Conservation (phyloP, 1,140 invertebrate genomes). For the Drosophila bifasciata region DNA sequence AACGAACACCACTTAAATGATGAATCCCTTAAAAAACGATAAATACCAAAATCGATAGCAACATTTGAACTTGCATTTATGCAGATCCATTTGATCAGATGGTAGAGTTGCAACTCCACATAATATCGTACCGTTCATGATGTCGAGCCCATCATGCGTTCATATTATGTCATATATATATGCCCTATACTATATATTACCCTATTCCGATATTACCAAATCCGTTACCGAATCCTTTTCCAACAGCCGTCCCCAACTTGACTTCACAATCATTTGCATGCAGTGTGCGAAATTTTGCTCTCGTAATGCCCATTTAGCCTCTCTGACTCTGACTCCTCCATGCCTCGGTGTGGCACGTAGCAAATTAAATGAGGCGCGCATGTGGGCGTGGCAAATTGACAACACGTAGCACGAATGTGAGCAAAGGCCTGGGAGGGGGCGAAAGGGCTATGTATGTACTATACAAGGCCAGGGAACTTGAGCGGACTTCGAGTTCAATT, state of each 20-base stretch:
- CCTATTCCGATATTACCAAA: conserved; percentile 18
- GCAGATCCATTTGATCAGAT: conserved; percentile 82
- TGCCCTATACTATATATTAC: conserved; percentile 45
- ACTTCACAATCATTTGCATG: conserved; percentile 61
- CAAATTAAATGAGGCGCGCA: conserved; percentile 70
- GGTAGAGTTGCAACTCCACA: conserved; percentile 84
- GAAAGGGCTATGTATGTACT: too few relatives aligned
- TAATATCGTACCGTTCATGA: conserved; percentile 81
- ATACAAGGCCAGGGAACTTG: conserved; percentile 10
- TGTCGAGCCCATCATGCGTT: conserved; percentile 76
- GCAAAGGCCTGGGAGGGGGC: conserved; percentile 3
- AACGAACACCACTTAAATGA: conserved; percentile 56
- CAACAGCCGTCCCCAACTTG: conserved; percentile 5
- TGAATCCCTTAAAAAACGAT: conserved; percentile 25
- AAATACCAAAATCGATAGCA: conserved; percentile 55
- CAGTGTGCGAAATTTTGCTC: conserved; percentile 44
- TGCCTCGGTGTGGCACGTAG: conserved; percentile 47
- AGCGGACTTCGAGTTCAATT: conserved; percentile 71
- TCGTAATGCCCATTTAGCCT: conserved; percentile 37
- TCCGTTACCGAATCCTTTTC: conserved; percentile 25
- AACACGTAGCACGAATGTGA: conserved; percentile 56
- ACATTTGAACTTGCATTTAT: conserved; percentile 82
- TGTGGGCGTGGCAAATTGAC: conserved; percentile 64
- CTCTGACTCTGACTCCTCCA: neutral
- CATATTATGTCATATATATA: conserved; percentile 74